Conservation (phyloP, 2,113 vertebrate species). For the Petaurus breviceps region DNA sequence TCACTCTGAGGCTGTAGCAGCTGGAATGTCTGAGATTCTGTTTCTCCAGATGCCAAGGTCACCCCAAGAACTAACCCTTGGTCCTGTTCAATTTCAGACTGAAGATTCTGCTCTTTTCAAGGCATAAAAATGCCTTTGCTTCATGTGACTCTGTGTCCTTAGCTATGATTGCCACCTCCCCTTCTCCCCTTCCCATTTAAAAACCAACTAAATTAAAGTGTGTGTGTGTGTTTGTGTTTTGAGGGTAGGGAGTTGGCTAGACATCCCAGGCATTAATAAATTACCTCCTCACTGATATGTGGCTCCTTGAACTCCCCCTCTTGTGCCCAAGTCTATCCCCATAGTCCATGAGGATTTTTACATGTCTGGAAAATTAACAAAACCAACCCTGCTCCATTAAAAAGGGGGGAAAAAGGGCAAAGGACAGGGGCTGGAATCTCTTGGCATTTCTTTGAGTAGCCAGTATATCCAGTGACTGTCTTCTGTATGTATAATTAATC, state of each 20-base stretch:
- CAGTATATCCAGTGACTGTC: slow-evolving; percentile 31
- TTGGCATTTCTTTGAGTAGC: slow-evolving; percentile 39
- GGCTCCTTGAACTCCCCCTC: neutral
- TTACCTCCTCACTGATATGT: neutral
- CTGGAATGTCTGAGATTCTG: neutral
- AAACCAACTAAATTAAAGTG: neutral
- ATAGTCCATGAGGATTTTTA: slow-evolving; percentile 43
- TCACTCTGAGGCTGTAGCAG: neutral
- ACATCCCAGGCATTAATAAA: slow-evolving; percentile 43
- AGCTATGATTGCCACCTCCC: neutral
- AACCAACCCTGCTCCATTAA: neutral
- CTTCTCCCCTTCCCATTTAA: neutral
- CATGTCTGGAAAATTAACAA: neutral
- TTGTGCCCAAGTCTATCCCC: slow-evolving; percentile 34
- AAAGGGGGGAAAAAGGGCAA: slow-evolving; percentile 1
- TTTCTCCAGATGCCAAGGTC: neutral
- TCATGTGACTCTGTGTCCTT: neutral
- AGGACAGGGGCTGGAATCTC: slow-evolving; percentile 25
- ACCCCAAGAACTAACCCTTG: slow-evolving; percentile 19
- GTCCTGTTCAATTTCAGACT: neutral
- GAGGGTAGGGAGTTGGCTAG: neutral
- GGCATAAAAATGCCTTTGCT: neutral
- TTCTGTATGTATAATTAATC: slow-evolving; percentile 52
- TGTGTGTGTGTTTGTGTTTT: neutral
- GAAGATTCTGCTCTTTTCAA: neutral